Conservation (phyloP, 2,113 vertebrate genomes). For the Lanius collurio region DNA sequence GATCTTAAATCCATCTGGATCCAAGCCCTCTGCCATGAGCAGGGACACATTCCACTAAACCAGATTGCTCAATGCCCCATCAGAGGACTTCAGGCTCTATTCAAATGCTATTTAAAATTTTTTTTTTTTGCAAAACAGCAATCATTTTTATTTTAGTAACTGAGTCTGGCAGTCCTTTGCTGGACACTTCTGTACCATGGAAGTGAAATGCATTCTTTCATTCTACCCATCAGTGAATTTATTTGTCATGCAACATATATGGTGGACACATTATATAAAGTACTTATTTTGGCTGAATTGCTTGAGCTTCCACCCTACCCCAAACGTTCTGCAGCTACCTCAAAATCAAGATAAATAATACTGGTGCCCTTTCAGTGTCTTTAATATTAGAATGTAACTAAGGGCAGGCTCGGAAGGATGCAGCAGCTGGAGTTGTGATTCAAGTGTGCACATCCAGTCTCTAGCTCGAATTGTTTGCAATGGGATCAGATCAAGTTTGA, state of each 20-base stretch:
- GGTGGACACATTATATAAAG: background rate
- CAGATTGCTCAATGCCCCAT: background rate
- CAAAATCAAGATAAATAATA: background rate
- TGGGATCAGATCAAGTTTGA: background rate
- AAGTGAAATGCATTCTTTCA: background rate
- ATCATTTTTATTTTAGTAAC: fast-evolving
- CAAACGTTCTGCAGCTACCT: background rate
- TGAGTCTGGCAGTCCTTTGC: background rate
- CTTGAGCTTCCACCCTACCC: background rate
- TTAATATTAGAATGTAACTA: background rate
- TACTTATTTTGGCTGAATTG: background rate
- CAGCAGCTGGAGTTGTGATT: background rate
- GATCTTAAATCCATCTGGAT: background rate
- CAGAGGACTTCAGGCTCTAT: background rate
- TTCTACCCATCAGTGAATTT: background rate
- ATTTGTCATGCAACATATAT: fast-evolving
- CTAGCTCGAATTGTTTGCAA: background rate
- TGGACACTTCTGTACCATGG: background rate
- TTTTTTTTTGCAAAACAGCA: background rate
- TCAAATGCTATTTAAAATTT: background rate
- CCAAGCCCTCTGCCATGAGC: background rate
- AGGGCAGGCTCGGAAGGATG: background rate
- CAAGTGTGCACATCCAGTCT: background rate
- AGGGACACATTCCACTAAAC: background rate
- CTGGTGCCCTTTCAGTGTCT: background rate